Conservation (phyloP, 2,888 invertebrate genomes). For the Arctia plantaginis region DNA sequence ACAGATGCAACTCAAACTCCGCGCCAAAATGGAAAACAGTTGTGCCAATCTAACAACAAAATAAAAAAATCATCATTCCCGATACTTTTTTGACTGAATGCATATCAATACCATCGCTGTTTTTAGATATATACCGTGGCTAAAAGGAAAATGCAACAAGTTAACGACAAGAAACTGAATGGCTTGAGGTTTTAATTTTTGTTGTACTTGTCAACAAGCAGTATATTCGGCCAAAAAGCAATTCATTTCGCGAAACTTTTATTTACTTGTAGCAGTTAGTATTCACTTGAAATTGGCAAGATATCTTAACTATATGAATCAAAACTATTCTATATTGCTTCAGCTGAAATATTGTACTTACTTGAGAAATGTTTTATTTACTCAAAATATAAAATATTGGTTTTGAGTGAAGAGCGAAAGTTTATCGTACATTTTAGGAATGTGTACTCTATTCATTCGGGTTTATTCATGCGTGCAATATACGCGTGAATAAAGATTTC, state of each 20-base stretch:
- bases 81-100: too few species aligned
- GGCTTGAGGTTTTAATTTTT: background rate
- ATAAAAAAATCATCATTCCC: too few species aligned
- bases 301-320: constrained; percentile 21
- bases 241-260: constrained; percentile 20
- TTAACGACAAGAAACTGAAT: background rate
- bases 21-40: too few species aligned
- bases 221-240: constrained; percentile 19
- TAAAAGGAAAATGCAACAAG: background rate
- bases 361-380: background rate
- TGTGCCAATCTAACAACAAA: too few species aligned
- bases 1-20: too few species aligned
- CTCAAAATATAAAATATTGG: background rate
- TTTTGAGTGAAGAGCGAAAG: constrained; percentile 9
- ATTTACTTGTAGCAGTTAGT: constrained; percentile 31
- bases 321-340: constrained; percentile 12
- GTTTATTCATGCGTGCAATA: constrained; percentile 6
- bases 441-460: constrained; percentile 1
- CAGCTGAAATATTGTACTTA: background rate
- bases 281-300: constrained; percentile 32
- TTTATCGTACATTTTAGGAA: constrained; percentile 14
- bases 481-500: constrained; percentile 10
- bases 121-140: background rate
- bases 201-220: background rate
- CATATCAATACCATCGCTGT: background rate